phyloP scores from a whole-genome alignment of 2,113 vertebrate genomes.

The Peucedramus taeniatus region DNA sequence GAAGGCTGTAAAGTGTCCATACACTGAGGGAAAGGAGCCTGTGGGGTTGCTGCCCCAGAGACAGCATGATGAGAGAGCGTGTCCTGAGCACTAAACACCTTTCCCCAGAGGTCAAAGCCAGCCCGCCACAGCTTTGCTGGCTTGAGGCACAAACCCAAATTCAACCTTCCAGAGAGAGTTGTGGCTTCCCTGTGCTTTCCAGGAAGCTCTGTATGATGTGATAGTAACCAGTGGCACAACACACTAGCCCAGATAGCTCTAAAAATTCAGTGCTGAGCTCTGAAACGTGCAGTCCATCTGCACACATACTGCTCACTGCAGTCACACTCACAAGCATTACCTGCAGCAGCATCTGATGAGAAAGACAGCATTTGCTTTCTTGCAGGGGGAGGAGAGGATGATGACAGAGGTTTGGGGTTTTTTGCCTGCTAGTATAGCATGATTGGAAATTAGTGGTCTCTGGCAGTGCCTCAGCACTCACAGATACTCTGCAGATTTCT shows the following conservation, averaged over 20 bases:
- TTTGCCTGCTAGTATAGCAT: not conserved
- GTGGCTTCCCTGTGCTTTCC: not conserved
- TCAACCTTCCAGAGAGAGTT: not conserved
- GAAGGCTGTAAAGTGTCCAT: not conserved
- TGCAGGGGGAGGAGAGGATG: not conserved
- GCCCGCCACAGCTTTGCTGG: not conserved
- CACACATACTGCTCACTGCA: not conserved
- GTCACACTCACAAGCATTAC: not conserved
- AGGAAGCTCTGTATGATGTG: not conserved
- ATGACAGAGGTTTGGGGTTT: not conserved
- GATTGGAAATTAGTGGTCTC: not conserved
- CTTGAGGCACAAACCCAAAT: not conserved
- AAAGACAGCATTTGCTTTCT: not conserved
- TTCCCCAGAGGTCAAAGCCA: not conserved
- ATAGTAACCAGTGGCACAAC: not conserved
- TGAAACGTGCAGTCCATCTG: not conserved
- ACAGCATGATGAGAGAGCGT: fast-evolving
- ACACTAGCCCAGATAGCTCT: fast-evolving
- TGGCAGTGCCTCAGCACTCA: not conserved
- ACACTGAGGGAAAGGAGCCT: not conserved
- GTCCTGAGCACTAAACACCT: not conserved
- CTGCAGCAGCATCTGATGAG: not conserved
- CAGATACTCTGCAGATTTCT: not conserved
- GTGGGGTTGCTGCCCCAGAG: not conserved
- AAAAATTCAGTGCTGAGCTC: not conserved